These are phyloP conservation scores for Sycophila texana DNA, from an alignment of 2,888 invertebrate genomes.

Conservation along the genomic window DNA sequence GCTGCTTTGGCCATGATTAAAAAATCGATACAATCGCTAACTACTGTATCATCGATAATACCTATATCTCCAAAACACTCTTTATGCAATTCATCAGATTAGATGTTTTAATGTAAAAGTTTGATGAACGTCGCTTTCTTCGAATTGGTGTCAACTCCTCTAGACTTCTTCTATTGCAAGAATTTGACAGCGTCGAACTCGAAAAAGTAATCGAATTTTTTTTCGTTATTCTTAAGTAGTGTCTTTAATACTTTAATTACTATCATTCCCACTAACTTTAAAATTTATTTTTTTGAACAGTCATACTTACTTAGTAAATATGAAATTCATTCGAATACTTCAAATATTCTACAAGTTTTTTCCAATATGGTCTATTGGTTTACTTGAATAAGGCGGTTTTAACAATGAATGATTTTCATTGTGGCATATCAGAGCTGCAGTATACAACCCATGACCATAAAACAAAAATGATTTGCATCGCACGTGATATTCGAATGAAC, in stretches of 20 bases:
- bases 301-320: slow-evolving; percentile 54
- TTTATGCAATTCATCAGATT: slow-evolving; percentile 17
- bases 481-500: slow-evolving; percentile 7
- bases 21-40: slow-evolving; percentile 51
- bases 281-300: slow-evolving; percentile 29
- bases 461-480: slow-evolving; percentile 23
- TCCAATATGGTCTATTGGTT: slow-evolving; percentile 40
- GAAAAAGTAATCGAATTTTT: slow-evolving; percentile 28
- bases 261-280: slow-evolving; percentile 38
- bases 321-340: slow-evolving; percentile 34
- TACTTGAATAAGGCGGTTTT: slow-evolving; percentile 51
- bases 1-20: slow-evolving; percentile 71
- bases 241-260: slow-evolving; percentile 39
- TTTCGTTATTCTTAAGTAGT: slow-evolving; percentile 30
- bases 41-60: slow-evolving; percentile 40
- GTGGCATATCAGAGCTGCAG: too few species aligned
- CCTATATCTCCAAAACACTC: slow-evolving; percentile 32
- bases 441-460: too few species aligned
- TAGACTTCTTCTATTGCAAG: slow-evolving; percentile 18
- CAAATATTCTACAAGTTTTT: slow-evolving; percentile 44
- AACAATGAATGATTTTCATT: slow-evolving; percentile 32
- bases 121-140: slow-evolving; percentile 23
- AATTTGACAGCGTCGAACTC: slow-evolving; percentile 31
- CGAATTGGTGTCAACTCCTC: slow-evolving; percentile 10
- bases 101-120: slow-evolving; percentile 35